Conservation (phyloP, 2,888 invertebrate genomes). For the Limnephilus lunatus region DNA sequence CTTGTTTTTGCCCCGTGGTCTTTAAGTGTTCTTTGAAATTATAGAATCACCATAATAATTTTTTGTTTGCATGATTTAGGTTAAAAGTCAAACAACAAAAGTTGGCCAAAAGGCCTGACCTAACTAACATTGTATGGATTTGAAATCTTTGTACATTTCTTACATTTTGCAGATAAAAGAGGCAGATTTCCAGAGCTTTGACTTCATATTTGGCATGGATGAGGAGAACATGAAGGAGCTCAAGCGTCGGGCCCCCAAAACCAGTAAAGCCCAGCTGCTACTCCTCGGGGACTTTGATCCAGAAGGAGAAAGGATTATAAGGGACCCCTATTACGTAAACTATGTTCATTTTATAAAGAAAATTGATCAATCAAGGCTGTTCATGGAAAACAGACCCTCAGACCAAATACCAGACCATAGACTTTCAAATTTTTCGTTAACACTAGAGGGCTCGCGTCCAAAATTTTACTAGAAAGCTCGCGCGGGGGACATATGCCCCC, state of each 20-base stretch:
- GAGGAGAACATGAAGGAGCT: conserved; percentile 88
- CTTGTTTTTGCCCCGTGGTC: too few species aligned
- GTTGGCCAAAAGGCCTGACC: not conserved
- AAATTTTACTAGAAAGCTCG: too few species aligned
- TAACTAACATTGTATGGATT: not conserved
- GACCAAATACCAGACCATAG: too few species aligned
- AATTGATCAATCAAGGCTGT: too few species aligned
- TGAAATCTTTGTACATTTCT: conserved; percentile 2
- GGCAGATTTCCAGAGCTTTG: conserved; percentile 87
- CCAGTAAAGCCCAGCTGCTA: conserved; percentile 84
- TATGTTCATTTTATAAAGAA: conserved; percentile 19
- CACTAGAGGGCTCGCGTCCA: too few species aligned
- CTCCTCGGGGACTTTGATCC: conserved; percentile 93
- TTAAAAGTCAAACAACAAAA: too few species aligned
- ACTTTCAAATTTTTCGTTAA: too few species aligned
- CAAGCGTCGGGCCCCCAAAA: conserved; percentile 79
- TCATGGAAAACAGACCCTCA: too few species aligned
- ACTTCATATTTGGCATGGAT: conserved; percentile 98
- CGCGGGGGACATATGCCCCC: too few species aligned
- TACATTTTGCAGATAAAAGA: conserved; percentile 79
- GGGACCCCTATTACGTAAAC: conserved; percentile 95
- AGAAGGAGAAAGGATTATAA: conserved; percentile 86
- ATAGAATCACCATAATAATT: not conserved
- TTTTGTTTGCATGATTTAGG: too few species aligned
- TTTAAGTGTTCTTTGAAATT: not conserved